Evolutionary conservation across 2,113 vertebrate genomes (phyloP).

Genomic region (Riparia riparia): DNA sequence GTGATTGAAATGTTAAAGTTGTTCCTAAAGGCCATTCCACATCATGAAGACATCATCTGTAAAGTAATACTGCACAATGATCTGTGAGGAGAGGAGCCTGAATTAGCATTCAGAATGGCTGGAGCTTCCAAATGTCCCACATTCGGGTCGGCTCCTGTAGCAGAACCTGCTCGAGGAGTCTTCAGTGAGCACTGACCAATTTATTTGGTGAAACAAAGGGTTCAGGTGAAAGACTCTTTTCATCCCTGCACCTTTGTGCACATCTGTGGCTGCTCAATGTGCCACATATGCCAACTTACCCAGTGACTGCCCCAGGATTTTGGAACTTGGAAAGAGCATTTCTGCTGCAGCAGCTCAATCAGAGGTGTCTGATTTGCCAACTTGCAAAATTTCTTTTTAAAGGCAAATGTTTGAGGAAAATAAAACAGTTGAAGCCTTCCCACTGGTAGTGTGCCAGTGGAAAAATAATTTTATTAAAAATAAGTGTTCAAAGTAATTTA

Average conservation of each 20-base stretch:
- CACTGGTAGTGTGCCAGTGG: not conserved
- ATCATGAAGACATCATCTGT: constrained; percentile 67
- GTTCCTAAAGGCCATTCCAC: constrained; percentile 61
- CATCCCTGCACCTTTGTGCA: not conserved
- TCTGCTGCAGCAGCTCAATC: not conserved
- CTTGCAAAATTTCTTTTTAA: not conserved
- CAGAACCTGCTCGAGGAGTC: not conserved
- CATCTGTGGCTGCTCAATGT: rapidly evolving
- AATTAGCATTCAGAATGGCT: not conserved
- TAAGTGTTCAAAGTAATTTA: not conserved
- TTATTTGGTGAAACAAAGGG: not conserved
- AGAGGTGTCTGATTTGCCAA: not conserved
- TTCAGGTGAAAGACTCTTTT: not conserved
- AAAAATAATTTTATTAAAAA: not conserved
- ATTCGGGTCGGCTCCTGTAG: not conserved
- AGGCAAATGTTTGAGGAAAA: not conserved
- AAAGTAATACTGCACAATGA: constrained; percentile 54
- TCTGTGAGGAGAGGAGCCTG: constrained; percentile 44
- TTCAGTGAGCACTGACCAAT: not conserved
- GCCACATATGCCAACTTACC: rapidly evolving
- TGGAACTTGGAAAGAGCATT: not conserved
- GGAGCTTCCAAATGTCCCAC: constrained; percentile 6
- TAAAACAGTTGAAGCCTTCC: not conserved
- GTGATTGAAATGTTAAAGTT: constrained; percentile 69
- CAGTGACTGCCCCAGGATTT: not conserved